Percentiles rank a stretch among this genome's conserved stretches.
phyloP scores from a whole-genome alignment of 2,888 invertebrate species.

The Aphodius granarius region DNA sequence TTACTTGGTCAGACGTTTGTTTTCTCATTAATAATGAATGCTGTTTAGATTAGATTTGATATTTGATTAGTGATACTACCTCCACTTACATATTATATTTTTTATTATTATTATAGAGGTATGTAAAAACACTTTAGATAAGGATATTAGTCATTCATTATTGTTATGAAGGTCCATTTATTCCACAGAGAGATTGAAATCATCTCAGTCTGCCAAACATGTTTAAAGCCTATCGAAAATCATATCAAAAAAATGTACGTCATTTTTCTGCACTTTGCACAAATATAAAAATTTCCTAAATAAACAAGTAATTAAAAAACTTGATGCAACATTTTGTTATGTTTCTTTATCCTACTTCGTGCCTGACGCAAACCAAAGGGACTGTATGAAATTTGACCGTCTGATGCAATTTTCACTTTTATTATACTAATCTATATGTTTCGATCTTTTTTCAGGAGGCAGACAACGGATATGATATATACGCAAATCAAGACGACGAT shows the following conservation, averaged over 20 bases:
- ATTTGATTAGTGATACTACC: background rate
- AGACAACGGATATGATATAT: conserved; percentile 27
- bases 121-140: background rate
- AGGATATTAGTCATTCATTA: background rate
- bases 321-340: background rate
- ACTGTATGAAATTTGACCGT: background rate
- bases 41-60: background rate
- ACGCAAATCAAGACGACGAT: conserved; percentile 18
- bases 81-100: background rate
- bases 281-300: background rate
- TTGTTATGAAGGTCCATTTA: background rate
- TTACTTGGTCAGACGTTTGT: no score
- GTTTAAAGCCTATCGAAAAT: background rate
- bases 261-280: background rate
- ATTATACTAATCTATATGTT: background rate
- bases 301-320: background rate
- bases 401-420: background rate
- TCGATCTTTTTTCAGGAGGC: conserved; percentile 29
- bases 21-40: background rate
- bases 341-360: background rate
- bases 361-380: background rate
- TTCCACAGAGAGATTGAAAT: background rate
- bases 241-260: background rate
- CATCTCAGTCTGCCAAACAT: no score
- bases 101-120: background rate